phyloP scores from a whole-genome alignment of 2,888 invertebrate species.

The Allacma fusca region DNA sequence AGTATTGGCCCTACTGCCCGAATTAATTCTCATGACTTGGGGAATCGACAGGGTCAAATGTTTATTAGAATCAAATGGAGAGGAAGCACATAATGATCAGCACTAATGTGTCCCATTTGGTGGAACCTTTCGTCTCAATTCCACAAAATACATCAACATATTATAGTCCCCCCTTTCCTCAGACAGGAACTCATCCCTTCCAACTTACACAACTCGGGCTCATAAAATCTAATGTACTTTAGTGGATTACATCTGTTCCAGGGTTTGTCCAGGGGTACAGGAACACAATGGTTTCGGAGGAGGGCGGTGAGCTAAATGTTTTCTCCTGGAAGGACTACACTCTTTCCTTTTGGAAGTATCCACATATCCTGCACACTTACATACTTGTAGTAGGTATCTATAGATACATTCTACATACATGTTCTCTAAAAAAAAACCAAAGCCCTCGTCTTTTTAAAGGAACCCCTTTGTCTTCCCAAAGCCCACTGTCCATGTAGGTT shows the following conservation, averaged over 20 bases:
- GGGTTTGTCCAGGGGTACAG: neutral
- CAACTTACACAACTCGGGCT: neutral
- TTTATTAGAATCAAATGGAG: constrained; percentile 38
- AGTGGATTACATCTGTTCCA: neutral
- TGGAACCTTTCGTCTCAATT: neutral
- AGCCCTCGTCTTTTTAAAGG: neutral
- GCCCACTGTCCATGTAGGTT: neutral
- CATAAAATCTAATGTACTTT: neutral
- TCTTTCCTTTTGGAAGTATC: no score
- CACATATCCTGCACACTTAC: no score
- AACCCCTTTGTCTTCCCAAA: neutral
- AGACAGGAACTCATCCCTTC: neutral
- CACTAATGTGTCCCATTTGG: constrained; percentile 2
- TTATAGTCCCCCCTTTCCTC: neutral
- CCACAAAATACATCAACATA: constrained; percentile 17
- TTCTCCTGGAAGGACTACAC: neutral
- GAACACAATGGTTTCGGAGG: neutral
- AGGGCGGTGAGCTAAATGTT: no score
- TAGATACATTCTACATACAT: no score
- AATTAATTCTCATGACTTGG: constrained; percentile 28
- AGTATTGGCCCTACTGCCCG: neutral
- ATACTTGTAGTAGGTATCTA: no score
- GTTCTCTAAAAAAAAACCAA: neutral
- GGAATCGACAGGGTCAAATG: constrained; percentile 32
- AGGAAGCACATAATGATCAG: constrained; percentile 31